A percentile compares a stretch with the other conserved stretches of the same genome.
Conservation (phyloP, 2,113 vertebrate species). For the Campylomormyrus tamandua region DNA sequence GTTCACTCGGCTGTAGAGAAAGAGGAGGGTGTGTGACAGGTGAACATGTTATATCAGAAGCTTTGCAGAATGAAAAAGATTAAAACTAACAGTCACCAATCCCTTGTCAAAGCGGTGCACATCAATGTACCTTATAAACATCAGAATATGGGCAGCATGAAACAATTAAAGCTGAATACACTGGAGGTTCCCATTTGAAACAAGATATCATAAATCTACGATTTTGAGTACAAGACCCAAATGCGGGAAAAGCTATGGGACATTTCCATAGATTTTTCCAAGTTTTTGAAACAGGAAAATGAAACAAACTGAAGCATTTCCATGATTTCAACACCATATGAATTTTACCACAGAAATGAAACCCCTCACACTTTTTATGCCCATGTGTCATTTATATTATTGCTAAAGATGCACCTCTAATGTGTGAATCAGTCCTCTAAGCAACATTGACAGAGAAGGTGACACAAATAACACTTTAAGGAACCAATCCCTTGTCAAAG, state of each 20-base stretch:
- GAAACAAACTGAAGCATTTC: not conserved
- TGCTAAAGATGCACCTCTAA: not conserved
- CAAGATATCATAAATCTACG: not conserved
- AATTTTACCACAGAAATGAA: not conserved
- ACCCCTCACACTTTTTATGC: not conserved
- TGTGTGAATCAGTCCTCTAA: not conserved
- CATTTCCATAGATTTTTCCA: not conserved
- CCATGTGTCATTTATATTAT: not conserved
- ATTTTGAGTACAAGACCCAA: not conserved
- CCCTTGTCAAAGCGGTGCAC: no score
- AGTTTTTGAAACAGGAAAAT: not conserved
- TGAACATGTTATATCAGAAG: not conserved
- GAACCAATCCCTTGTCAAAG: no score
- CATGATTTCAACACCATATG: not conserved
- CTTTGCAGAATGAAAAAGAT: not conserved
- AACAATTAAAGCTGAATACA: no score
- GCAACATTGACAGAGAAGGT: not conserved
- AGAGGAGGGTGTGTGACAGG: not conserved
- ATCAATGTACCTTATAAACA: no score
- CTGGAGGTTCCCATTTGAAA: no score
- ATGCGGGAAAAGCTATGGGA: not conserved
- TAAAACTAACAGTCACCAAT: no score
- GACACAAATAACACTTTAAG: not conserved
- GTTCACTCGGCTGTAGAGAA: not conserved
- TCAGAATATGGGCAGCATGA: no score